Percentiles rank a stretch among this genome's conserved stretches.
Evolutionary conservation across 2,113 vertebrate species (phyloP).

Genomic region (Chloropsis hardwickii): DNA sequence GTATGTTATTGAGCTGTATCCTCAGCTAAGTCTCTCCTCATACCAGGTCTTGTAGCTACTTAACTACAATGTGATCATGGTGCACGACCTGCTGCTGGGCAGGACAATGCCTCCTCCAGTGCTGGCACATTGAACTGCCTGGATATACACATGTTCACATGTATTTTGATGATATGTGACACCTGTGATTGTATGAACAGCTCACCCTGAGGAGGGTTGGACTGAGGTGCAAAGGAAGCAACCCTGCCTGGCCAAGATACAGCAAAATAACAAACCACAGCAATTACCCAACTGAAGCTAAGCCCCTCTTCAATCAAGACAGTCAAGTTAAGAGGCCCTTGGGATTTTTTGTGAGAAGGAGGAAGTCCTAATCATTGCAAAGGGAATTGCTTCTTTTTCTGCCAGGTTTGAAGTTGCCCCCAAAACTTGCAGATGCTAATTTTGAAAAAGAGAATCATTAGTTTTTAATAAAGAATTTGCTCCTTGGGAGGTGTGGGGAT

Average conservation of each 20-base stretch:
- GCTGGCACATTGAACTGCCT: not conserved
- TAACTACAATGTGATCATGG: not conserved
- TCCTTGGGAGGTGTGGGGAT: not conserved
- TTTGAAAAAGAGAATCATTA: not conserved
- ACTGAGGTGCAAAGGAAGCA: not conserved
- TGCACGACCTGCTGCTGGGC: not conserved
- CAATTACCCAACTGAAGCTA: not conserved
- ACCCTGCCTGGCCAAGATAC: not conserved
- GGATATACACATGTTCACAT: not conserved
- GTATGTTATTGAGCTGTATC: not conserved
- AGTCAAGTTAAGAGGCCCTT: not conserved
- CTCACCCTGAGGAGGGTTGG: not conserved
- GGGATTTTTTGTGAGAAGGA: not conserved
- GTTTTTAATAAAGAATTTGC: conserved; percentile 8
- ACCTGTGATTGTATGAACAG: not conserved
- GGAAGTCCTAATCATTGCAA: not conserved
- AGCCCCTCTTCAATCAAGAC: not conserved
- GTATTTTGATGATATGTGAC: not conserved
- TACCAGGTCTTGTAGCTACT: not conserved
- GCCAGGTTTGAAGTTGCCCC: not conserved
- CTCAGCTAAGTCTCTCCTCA: not conserved
- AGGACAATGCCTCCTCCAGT: fast-evolving
- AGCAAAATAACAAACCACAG: not conserved
- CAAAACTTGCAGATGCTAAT: not conserved
- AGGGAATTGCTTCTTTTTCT: conserved; percentile 10